These are phyloP conservation scores for Dipus sagitta DNA, from an alignment of 2,797 vertebrate species.

Conservation along the genomic window DNA sequence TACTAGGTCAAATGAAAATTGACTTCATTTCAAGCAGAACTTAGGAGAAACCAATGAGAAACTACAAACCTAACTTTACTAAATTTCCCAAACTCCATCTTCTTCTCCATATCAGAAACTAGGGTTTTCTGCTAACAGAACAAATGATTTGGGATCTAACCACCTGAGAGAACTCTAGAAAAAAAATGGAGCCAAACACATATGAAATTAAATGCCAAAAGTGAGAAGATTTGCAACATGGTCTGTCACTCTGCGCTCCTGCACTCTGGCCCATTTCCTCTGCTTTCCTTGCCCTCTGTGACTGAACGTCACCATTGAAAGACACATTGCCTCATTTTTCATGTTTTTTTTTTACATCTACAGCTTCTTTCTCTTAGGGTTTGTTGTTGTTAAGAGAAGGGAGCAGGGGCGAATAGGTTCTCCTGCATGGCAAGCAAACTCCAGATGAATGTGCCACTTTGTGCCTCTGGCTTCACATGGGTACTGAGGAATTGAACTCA, in stretches of 20 bases:
- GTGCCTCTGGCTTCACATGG: too few relatives aligned
- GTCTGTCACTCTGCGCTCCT: background rate
- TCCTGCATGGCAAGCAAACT: too few relatives aligned
- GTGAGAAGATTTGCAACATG: background rate
- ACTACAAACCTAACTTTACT: background rate
- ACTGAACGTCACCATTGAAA: background rate
- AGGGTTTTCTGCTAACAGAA: background rate
- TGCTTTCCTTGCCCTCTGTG: background rate
- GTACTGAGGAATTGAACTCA: too few relatives aligned
- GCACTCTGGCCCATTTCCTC: background rate
- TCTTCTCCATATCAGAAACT: slow-evolving; percentile 30
- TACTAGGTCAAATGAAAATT: background rate
- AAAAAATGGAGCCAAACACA: slow-evolving; percentile 6
- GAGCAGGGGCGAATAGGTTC: too few relatives aligned
- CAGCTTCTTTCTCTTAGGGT: background rate
- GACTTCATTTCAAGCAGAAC: background rate
- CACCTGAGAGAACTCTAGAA: background rate
- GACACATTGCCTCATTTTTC: background rate
- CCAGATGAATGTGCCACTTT: too few relatives aligned
- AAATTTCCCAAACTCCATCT: background rate
- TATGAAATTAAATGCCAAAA: background rate
- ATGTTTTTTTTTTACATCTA: background rate
- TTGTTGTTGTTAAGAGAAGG: background rate
- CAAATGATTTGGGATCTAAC: background rate
- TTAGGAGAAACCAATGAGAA: slow-evolving; percentile 10